These are phyloP conservation scores for Thamnophis sirtalis DNA, from an alignment of 2,113 vertebrate genomes.

Conservation along the genomic window DNA sequence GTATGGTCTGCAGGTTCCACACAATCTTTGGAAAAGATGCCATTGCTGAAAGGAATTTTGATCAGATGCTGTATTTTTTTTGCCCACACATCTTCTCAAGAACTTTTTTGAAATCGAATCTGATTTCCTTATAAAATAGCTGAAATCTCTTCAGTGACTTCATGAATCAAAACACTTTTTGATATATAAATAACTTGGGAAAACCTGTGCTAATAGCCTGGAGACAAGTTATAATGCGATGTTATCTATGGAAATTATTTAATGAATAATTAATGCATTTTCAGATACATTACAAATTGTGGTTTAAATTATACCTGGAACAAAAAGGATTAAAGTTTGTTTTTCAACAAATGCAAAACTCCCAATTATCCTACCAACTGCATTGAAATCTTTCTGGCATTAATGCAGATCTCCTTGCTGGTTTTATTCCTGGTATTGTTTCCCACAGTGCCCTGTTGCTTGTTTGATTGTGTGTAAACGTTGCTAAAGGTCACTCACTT, in stretches of 20 bases:
- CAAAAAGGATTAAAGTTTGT: constrained; percentile 9
- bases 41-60: background rate
- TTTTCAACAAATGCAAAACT: constrained; percentile 7
- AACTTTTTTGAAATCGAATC: background rate
- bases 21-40: background rate
- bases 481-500: background rate
- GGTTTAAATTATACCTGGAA: background rate
- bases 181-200: background rate
- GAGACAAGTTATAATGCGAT: background rate
- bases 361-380: background rate
- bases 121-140: background rate
- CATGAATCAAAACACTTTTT: constrained; percentile 4
- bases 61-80: background rate
- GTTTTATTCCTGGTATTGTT: background rate
- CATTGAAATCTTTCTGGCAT: background rate
- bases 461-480: constrained; percentile 8
- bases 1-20: background rate
- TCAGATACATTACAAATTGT: background rate
- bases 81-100: background rate
- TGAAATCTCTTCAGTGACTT: background rate
- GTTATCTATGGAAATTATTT: constrained; percentile 3
- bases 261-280: background rate
- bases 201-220: background rate
- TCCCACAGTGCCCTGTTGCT: background rate
- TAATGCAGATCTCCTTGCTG: background rate